These are phyloP conservation scores for Mesorhabditis spiculigera DNA, from an alignment of 2,888 invertebrate genomes.

Conservation along the genomic window DNA sequence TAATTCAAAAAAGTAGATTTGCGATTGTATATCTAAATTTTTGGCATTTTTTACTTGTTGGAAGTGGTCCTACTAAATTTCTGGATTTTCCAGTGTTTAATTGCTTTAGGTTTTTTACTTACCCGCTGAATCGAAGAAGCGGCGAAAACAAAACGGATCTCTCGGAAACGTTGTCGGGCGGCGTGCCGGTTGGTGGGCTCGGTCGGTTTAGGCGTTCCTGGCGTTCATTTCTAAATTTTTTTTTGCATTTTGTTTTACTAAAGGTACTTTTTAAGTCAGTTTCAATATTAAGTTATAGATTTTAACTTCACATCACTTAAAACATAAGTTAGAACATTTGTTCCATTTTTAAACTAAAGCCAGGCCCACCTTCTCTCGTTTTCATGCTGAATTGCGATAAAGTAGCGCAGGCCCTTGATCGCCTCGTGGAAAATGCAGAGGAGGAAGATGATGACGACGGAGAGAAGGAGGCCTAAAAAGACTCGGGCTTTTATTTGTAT, in stretches of 20 bases:
- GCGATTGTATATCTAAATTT: no score
- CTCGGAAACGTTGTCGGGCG: slow-evolving; percentile 27
- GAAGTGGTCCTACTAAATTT: no score
- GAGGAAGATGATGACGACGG: slow-evolving; percentile 47
- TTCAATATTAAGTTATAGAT: no score
- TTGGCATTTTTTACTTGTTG: no score
- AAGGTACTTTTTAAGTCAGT: background rate
- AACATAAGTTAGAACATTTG: background rate
- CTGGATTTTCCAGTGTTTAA: background rate
- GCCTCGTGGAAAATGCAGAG: slow-evolving; percentile 50
- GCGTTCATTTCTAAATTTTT: background rate
- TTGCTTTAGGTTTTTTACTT: background rate
- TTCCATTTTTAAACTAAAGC: background rate
- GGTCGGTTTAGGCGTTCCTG: background rate
- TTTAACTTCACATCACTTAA: no score
- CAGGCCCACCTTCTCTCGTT: slow-evolving; percentile 11
- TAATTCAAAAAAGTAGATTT: no score
- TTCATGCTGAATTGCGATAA: slow-evolving; percentile 32
- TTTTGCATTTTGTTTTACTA: background rate
- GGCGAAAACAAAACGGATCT: slow-evolving; percentile 29
- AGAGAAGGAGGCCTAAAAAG: slow-evolving; percentile 44
- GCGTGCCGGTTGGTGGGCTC: slow-evolving; percentile 7
- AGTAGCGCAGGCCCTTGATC: slow-evolving; percentile 37
- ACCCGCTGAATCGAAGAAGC: slow-evolving; percentile 32
- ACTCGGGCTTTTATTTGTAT: background rate